phyloP scores from a whole-genome alignment of 2,888 invertebrate genomes.

The Antitype chi region DNA sequence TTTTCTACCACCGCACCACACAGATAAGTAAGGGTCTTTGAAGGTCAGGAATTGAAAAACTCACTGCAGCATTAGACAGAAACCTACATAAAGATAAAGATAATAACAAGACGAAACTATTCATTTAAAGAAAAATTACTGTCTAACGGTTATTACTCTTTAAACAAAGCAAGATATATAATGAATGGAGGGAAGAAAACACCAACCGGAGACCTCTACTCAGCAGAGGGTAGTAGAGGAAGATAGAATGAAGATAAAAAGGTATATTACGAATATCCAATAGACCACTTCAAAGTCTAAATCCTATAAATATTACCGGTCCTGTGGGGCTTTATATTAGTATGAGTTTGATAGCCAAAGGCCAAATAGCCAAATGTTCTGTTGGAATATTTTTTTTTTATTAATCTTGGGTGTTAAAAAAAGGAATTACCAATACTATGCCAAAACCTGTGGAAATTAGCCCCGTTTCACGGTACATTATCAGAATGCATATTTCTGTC shows the following conservation, averaged over 20 bases:
- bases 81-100: not conserved
- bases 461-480: too few species aligned
- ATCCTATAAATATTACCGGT: conserved; percentile 30
- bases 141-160: not conserved
- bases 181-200: not conserved
- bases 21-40: not conserved
- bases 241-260: not conserved
- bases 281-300: not conserved
- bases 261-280: not conserved
- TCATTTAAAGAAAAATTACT: not conserved
- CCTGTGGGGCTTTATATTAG: too few species aligned
- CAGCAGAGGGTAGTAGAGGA: not conserved
- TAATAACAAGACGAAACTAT: not conserved
- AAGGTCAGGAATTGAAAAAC: not conserved
- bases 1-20: not conserved
- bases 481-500: not conserved
- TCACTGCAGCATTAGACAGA: not conserved
- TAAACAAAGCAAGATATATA: not conserved
- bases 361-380: too few species aligned
- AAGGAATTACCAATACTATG: too few species aligned
- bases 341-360: too few species aligned
- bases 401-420: too few species aligned
- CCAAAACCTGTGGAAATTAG: too few species aligned
- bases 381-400: too few species aligned
- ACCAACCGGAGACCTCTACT: not conserved